Evolutionary conservation across 1,140 invertebrate species (phyloP).

Genomic region (Tenebrio molitor): DNA sequence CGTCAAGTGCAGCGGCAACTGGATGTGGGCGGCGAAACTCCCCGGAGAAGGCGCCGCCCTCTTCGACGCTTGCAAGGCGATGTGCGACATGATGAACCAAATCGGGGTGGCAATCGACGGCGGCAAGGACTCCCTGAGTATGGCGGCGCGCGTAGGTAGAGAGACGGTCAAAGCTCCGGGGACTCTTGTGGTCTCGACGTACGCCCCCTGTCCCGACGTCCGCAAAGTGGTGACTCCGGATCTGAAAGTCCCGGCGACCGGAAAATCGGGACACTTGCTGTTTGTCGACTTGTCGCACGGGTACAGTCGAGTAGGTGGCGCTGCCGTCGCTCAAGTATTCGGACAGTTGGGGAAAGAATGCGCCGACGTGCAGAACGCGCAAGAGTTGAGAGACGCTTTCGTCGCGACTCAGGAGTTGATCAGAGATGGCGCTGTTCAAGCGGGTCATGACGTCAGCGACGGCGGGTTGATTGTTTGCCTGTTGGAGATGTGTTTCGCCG

Average conservation of each 20-base stretch:
- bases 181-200: constrained; percentile 94
- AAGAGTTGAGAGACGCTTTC: constrained; percentile 81
- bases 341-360: constrained; percentile 85
- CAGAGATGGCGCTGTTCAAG: constrained; percentile 78
- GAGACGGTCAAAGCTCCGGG: constrained; percentile 91
- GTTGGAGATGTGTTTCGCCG: constrained; percentile 96
- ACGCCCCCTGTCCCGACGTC: constrained; percentile 94
- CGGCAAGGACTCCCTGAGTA: constrained; percentile 97
- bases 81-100: constrained; percentile 88
- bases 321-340: constrained; percentile 92
- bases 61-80: constrained; percentile 88
- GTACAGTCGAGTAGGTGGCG: constrained; percentile 85
- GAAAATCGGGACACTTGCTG: constrained; percentile 72
- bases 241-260: constrained; percentile 78
- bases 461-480: constrained; percentile 92
- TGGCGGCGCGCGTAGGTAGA: constrained; percentile 88
- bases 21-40: constrained; percentile 99
- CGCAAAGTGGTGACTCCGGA: constrained; percentile 89
- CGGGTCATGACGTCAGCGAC: constrained; percentile 98
- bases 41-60: constrained; percentile 90
- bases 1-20: constrained; percentile 97
- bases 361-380: constrained; percentile 84
- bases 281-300: constrained; percentile 79
- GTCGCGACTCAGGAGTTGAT: constrained; percentile 87
- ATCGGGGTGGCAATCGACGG: constrained; percentile 96